Base-by-base conservation (phyloP, 2,888 invertebrate species). In the Celastrina argiolus region DNA sequence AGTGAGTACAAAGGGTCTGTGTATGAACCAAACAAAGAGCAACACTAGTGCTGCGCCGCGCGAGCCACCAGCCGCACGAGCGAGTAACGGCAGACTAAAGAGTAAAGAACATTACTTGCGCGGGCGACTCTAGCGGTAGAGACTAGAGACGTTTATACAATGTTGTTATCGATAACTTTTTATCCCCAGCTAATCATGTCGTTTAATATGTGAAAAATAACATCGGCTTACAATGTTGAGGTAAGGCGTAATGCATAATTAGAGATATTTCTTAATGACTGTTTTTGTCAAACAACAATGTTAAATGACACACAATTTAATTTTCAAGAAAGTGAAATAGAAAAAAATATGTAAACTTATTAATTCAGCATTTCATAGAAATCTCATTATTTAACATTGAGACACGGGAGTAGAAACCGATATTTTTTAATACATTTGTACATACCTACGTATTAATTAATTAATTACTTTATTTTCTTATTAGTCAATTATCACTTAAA, bases 21-120 rank as follows among this genome's bases (percentile, higher is more conserved):
- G 74, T 74, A 73, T 68, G 71, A 77, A 76, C 81, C 83, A 84
- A 85, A 88, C 85, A 88, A 87, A 88, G 84, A 74, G 22, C 1
- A 22, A 8, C 12, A 69, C 71, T 74, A 72, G 64, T 65, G 69
- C 74, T 10, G 73, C 76, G 70, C 75, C 12, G 73, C 77, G 70
- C 74, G 68, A 66, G 73, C 76, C 76, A 77, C 77, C 80, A 73
- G 73, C 72, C 82, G 78, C 78, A 72, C 28, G 67, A 66, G 69
- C 73, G 72, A 59, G 71, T 69, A 74, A 71, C 73, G 71, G 68
- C 69, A 68, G 66, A 75, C 75, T 77, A 74, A 66, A 34, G 64
- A 36, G 12, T 51, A 64, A 65, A 59, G 72, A 56, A 16, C 34
- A 36, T 58, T 58, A n/a, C 26, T 72, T 72, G 73, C 76, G 75